Percentiles rank a stretch among this genome's conserved stretches.
These are phyloP conservation scores for Mythimna loreyi DNA, from an alignment of 2,888 invertebrate species.

Conservation along the genomic window DNA sequence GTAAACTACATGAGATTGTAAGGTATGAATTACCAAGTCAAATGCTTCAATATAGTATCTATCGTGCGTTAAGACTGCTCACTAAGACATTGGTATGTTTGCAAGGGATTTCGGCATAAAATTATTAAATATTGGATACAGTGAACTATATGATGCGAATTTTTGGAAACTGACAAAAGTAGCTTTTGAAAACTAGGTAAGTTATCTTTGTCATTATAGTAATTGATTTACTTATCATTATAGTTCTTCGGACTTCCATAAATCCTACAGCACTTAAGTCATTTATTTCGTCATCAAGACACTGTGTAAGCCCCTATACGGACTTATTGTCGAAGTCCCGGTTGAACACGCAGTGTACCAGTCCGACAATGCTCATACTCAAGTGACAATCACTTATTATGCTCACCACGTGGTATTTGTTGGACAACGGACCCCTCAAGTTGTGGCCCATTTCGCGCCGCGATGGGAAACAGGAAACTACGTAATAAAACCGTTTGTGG, in stretches of 20 bases:
- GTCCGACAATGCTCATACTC: conserved; percentile 15
- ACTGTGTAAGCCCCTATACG: conserved; percentile 6
- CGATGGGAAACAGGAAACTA: conserved; percentile 41
- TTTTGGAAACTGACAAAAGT: neutral
- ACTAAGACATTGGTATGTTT: neutral
- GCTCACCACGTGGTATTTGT: conserved; percentile 47
- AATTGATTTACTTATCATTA: no score
- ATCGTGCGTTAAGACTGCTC: conserved; percentile 2
- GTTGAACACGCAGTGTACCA: conserved; percentile 21
- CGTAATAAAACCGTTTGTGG: conserved; percentile 33
- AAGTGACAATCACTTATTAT: conserved; percentile 38
- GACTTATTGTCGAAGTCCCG: conserved; percentile 31
- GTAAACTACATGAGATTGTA: neutral
- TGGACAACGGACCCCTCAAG: conserved; percentile 42
- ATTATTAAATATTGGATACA: neutral
- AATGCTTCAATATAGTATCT: conserved; percentile 6
- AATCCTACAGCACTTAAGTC: neutral
- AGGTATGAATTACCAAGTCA: conserved; percentile 19
- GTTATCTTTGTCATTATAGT: neutral
- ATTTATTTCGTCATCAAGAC: conserved; percentile 20
- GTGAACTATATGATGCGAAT: neutral
- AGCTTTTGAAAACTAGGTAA: no score
- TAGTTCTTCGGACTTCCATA: neutral
- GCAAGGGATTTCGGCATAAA: neutral
- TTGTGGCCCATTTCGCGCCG: conserved; percentile 46